Percentiles rank a stretch among this genome's conserved stretches.
Evolutionary conservation across 2,888 invertebrate genomes (phyloP).

Genomic region (Brachylomia viminalis): DNA sequence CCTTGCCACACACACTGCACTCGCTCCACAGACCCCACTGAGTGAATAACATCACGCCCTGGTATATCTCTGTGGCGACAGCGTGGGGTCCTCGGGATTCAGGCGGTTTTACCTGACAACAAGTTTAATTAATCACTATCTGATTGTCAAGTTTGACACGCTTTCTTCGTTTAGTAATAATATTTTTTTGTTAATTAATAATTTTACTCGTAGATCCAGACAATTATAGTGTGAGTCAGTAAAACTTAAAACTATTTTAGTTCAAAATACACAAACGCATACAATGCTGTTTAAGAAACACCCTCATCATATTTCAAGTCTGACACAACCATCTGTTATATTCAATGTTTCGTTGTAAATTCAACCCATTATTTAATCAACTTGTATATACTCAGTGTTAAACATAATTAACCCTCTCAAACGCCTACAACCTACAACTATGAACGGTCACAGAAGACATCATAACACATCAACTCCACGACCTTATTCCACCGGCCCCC

Average conservation of each 20-base stretch:
- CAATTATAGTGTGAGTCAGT: not conserved
- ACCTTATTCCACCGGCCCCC: too few relatives aligned
- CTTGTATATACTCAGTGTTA: not conserved
- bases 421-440: not conserved
- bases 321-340: too few relatives aligned
- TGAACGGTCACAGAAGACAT: not conserved
- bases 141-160: not conserved
- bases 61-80: slow-evolving; percentile 21
- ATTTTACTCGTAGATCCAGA: not conserved
- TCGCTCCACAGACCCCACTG: slow-evolving; percentile 92
- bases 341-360: too few relatives aligned
- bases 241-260: too few relatives aligned
- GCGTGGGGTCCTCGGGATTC: slow-evolving; percentile 71
- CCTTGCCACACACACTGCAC: slow-evolving; percentile 91
- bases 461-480: too few relatives aligned
- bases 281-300: too few relatives aligned
- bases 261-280: too few relatives aligned
- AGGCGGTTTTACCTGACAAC: slow-evolving; percentile 70
- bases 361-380: not conserved
- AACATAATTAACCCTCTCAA: not conserved
- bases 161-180: slow-evolving; percentile 1
- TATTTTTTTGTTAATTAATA: not conserved
- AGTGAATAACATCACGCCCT: slow-evolving; percentile 84
- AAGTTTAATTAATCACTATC: not conserved
- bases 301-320: too few relatives aligned